Evolutionary conservation across 2,797 vertebrate genomes (phyloP), one percentile per base, ranked within the genome.

Genomic region (Hirundo rustica): DNA sequence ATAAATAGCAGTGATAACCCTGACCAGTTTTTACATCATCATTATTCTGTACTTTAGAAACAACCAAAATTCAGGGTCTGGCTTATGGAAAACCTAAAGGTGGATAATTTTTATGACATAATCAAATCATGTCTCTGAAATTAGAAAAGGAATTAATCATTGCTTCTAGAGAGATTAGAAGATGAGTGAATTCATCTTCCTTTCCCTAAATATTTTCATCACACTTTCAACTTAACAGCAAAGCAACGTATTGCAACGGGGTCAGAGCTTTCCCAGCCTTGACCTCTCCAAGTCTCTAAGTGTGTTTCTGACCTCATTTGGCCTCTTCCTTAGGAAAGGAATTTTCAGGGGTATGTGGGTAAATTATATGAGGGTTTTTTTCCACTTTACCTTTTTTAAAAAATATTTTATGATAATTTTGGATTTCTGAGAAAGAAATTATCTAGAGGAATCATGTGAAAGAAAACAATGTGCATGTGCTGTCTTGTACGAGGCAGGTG

Each of bases 71-170:
- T 36, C 36, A 47, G 19, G 34, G 27, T 16, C 68, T 89, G 62
- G 17, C 22, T 88, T 78, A 73, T 21, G 6, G 21, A 61, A 93
- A 90, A 94, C 55, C 55, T 88, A 87, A 94, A 95, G 36, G 25
- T 86, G 64, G 66, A 71, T 58, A 81, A 89, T 87, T 96, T 96
- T 85, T 91, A 73, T 93, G 68, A 55, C 40, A n/a, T 96, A 95
- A 95, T 96, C 67, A 68, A 68, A 81, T 96, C 38, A 88, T 91
- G 34, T 60, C 54, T 93, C 86, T 95, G 75, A 97, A 96, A 97
- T 95, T 80, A 91, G 45, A 93, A 94, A 93, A 96, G 29, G 62
- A 91, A 89, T 88, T 85, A 87, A 51, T 61, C 55, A 27, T 67
- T 96, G 54, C 29, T 93, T 95, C 68, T 67, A 67, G 54, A 87